Base-by-base conservation (phyloP, 2,797 vertebrate genomes). In the Thripadectes ignobilis region DNA sequence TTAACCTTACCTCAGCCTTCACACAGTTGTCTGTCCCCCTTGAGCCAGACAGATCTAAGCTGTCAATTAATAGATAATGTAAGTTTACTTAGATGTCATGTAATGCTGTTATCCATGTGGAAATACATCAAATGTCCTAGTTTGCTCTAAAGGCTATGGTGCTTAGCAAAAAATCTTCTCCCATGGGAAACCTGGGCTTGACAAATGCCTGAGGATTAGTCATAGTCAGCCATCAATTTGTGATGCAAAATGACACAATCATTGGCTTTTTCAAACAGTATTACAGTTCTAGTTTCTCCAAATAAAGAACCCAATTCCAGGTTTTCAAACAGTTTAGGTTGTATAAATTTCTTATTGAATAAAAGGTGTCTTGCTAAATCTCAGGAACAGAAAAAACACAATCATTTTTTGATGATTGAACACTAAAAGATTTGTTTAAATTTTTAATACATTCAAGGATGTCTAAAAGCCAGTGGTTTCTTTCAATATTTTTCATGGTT, bases 61-160 rank as follows among this genome's bases (percentile, higher is more conserved):
- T 98, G 98, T 98, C 98, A 98, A 98, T 98, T 98, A 98, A 98
- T 89, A 98, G 97, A 97, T 97, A 98, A 98, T 98, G 96, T 98
- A 97, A 97, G 96, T 95, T 97, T 97, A 97, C 92, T 94, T 93
- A 96, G 92, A 97, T 96, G 96, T 97, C 97, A 97, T 94, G 89
- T 89, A 97, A 97, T 85, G 84, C 76, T 96, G 94, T 96, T 93
- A 96, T 93, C 80, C 92, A 87, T 92, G 97, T 92, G 95, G 92
- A 98, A 97, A 97, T 88, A 96, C 89, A 97, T 97, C 95, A 96
- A 94, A 96, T 94, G 94, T 97, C 97, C 96, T 96, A 97, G 95
- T 97, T 96, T 95, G 94, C 96, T 98, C 97, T 97, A 95, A 87
- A 95, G 96, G 97, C 89, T 93, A 85, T 84, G 66, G 90, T 73